Evolutionary conservation across 2,113 vertebrate genomes (phyloP).

Genomic region (Cervus canadensis): DNA sequence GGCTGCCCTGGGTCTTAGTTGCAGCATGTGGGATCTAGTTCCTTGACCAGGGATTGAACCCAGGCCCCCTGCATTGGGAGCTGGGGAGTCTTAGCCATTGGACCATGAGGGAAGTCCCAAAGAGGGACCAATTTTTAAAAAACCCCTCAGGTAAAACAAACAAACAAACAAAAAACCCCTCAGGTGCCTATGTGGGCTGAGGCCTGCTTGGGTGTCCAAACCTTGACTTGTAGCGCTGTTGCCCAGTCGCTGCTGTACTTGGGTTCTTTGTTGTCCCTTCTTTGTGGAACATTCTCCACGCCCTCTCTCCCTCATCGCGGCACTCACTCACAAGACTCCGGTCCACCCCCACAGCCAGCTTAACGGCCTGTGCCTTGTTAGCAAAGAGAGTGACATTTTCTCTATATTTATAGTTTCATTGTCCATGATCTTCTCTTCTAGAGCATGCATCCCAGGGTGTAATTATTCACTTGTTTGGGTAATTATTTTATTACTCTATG

Average conservation of each 20-base stretch:
- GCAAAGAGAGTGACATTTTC: neutral
- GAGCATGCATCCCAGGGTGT: neutral
- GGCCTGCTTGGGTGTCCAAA: neutral
- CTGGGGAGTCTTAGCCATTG: neutral
- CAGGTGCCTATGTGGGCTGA: neutral
- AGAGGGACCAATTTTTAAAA: neutral
- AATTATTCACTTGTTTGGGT: slow-evolving; percentile 19
- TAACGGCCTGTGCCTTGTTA: neutral
- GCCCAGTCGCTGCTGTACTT: neutral
- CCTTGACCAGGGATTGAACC: neutral
- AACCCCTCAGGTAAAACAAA: neutral
- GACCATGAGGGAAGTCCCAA: neutral
- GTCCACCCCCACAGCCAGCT: neutral
- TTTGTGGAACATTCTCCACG: neutral
- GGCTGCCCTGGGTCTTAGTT: neutral
- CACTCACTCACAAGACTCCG: neutral
- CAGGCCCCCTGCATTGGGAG: neutral
- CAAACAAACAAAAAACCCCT: neutral
- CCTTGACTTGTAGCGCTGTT: neutral
- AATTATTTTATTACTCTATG: neutral
- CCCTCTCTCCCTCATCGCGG: neutral
- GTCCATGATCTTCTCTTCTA: neutral
- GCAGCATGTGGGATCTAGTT: neutral
- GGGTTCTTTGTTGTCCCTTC: neutral
- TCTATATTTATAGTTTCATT: neutral